Conservation (phyloP, 2,888 invertebrate genomes). For the Odontothrips loti region DNA sequence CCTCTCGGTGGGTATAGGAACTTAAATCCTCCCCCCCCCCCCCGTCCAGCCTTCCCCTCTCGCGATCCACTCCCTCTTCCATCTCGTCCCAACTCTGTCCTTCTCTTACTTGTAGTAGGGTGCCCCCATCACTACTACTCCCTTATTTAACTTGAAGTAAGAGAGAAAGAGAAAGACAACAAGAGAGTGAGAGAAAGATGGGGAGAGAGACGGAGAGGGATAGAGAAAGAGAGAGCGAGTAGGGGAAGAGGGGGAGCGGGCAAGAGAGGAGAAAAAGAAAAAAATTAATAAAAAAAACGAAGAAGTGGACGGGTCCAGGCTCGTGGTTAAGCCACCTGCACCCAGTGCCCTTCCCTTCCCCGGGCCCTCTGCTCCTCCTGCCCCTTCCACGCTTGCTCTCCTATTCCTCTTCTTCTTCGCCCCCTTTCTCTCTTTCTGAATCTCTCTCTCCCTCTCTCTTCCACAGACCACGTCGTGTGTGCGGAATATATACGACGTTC, state of each 20-base stretch:
- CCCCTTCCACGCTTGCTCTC: no score
- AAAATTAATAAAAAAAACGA: slow-evolving; percentile 13
- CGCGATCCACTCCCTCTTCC: not conserved
- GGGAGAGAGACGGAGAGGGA: not conserved
- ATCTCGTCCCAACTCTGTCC: no score
- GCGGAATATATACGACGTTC: not conserved
- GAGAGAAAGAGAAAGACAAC: not conserved
- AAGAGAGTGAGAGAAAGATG: not conserved
- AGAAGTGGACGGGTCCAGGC: not conserved
- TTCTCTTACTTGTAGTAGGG: not conserved
- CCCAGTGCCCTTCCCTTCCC: not conserved
- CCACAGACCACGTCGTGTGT: not conserved
- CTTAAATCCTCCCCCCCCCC: not conserved
- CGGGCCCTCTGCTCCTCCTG: not conserved
- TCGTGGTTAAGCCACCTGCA: slow-evolving; percentile 19
- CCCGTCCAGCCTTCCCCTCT: not conserved
- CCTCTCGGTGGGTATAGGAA: not conserved
- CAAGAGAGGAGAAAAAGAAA: not conserved
- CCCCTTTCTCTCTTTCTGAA: no score
- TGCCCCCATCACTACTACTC: not conserved
- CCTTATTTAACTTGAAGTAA: slow-evolving; percentile 12
- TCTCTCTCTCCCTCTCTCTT: not conserved
- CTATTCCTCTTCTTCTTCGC: no score
- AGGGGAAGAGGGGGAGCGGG: not conserved
- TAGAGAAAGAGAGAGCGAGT: not conserved